Conservation (phyloP, 2,888 invertebrate genomes). For the Drosophila lacicola region DNA sequence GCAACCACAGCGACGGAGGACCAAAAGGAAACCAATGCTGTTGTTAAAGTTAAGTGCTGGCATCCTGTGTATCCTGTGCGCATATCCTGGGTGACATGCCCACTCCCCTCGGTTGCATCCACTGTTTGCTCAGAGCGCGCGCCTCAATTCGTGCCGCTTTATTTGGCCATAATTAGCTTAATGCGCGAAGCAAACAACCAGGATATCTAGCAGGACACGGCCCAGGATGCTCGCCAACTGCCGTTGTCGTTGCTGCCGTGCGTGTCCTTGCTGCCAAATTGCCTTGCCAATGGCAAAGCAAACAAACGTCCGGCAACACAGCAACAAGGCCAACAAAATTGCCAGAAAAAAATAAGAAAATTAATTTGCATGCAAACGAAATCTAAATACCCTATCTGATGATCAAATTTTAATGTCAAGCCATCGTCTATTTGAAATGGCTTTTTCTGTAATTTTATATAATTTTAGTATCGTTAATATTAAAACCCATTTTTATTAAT, state of each 20-base stretch:
- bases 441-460: too few relatives aligned
- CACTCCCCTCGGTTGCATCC: constrained; percentile 1
- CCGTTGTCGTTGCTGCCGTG: constrained; percentile 32
- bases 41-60: constrained; percentile 68
- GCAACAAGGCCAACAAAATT: constrained; percentile 33
- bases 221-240: constrained; percentile 7
- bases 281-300: constrained; percentile 60
- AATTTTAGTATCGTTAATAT: too few relatives aligned
- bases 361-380: not conserved
- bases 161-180: constrained; percentile 81
- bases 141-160: constrained; percentile 70
- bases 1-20: constrained; percentile 47
- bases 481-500: too few relatives aligned
- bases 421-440: too few relatives aligned
- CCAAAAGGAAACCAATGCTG: constrained; percentile 24
- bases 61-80: constrained; percentile 34
- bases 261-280: constrained; percentile 60
- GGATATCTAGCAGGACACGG: constrained; percentile 31
- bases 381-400: constrained; percentile 7
- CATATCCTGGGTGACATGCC: not conserved
- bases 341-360: constrained; percentile 37
- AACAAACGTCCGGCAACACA: constrained; percentile 59
- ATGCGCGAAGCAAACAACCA: constrained; percentile 75
- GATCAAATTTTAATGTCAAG: not conserved
- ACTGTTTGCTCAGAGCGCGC: constrained; percentile 61